phyloP scores from a whole-genome alignment of 2,888 invertebrate species.

The Apamea sordens region DNA sequence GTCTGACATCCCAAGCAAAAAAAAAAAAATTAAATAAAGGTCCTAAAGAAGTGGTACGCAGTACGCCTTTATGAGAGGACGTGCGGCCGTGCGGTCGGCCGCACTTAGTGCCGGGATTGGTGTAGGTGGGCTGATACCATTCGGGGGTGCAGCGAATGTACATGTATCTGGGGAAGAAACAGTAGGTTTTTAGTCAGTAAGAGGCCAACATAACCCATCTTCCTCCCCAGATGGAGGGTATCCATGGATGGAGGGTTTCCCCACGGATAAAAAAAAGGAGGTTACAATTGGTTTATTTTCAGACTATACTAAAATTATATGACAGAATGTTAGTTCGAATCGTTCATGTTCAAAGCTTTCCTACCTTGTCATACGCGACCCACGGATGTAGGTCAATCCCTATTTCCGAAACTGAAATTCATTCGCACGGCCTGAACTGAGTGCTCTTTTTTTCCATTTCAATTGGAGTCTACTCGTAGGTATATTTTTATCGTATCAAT shows the following conservation, averaged over 20 bases:
- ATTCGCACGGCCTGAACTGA: not conserved
- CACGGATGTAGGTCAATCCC: constrained; percentile 35
- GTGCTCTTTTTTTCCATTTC: constrained; percentile 30
- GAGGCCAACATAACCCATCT: not conserved
- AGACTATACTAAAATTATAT: not conserved
- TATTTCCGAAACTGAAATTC: constrained; percentile 34
- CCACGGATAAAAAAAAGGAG: not conserved
- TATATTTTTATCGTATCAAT: not conserved
- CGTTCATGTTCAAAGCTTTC: not conserved
- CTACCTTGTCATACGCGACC: not conserved
- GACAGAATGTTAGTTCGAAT: not conserved
- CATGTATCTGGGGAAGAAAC: not conserved
- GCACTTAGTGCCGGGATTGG: no score
- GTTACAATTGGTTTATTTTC: constrained; percentile 9
- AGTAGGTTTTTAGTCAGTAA: not conserved
- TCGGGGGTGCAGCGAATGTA: not conserved
- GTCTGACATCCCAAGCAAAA: no score
- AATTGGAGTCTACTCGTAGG: not conserved
- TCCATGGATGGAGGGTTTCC: not conserved
- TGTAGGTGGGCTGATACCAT: not conserved
- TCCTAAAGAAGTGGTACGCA: not conserved
- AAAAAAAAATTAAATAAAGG: no score
- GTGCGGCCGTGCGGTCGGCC: no score
- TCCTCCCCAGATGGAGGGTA: not conserved
- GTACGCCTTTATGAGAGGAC: no score